Percentiles rank a stretch among this genome's conserved stretches.
phyloP scores from a whole-genome alignment of 92 coral and sea anemone genomes.

The Umimayanthus kanabou region DNA sequence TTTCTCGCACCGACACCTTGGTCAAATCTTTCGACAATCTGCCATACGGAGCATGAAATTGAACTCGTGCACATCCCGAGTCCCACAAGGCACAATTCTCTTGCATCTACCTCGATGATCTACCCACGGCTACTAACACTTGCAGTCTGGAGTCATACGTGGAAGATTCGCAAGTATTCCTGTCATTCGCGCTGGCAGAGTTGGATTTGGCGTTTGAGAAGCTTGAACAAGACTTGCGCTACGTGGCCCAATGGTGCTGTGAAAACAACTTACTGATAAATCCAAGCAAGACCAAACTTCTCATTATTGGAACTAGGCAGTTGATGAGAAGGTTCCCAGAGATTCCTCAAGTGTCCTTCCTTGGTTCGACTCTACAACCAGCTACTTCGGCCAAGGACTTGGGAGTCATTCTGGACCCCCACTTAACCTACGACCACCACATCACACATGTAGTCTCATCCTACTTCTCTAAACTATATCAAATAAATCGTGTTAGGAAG shows the following conservation, averaged over 20 bases:
- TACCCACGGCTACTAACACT: no score
- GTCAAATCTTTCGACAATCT: no score
- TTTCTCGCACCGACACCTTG: no score
- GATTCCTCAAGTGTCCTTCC: constrained; percentile 1
- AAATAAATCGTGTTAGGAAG: constrained; percentile 36
- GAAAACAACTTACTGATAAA: constrained; percentile 12
- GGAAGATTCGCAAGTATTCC: no score
- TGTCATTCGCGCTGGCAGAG: no score
- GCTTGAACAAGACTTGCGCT: constrained; percentile 26
- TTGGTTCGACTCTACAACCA: constrained; percentile 33
- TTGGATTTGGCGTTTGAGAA: constrained; percentile 5
- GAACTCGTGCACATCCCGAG: no score
- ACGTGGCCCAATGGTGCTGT: constrained; percentile 40
- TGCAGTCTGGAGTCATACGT: no score
- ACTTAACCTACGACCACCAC: constrained; percentile 47
- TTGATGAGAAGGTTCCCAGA: constrained; percentile 29
- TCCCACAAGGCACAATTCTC: no score
- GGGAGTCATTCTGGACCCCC: constrained; percentile 50
- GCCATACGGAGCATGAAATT: no score
- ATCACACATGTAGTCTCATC: constrained; percentile 40
- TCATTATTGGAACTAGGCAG: constrained; percentile 45
- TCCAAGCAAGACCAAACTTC: constrained; percentile 41
- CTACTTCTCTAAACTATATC: constrained; percentile 47
- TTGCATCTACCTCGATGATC: no score
- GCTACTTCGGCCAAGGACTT: constrained; percentile 50